Conservation (phyloP, 2,888 invertebrate species). For the Euplagia quadripunctaria region DNA sequence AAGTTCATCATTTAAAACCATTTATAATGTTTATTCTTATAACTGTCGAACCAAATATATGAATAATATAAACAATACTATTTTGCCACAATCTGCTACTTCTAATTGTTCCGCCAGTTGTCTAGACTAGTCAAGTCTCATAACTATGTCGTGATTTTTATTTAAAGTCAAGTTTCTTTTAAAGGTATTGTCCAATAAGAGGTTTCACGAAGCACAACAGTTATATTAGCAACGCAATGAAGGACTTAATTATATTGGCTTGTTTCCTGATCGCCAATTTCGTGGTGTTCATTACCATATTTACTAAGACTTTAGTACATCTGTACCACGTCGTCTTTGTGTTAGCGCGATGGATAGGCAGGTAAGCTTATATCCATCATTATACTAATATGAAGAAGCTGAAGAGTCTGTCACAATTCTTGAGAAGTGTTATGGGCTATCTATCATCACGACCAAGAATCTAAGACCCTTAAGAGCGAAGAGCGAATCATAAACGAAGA, state of each 20-base stretch:
- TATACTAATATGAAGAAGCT: not conserved
- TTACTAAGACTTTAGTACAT: slow-evolving; percentile 51
- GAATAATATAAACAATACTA: not conserved
- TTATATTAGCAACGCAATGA: slow-evolving; percentile 39
- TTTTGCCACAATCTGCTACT: not conserved
- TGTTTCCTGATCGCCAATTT: slow-evolving; percentile 63
- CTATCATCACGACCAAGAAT: too few species aligned
- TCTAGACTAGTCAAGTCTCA: not conserved
- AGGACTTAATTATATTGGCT: slow-evolving; percentile 51
- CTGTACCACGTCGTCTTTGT: slow-evolving; percentile 32
- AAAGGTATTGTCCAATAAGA: slow-evolving; percentile 60
- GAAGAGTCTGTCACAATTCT: too few species aligned
- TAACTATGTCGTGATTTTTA: not conserved
- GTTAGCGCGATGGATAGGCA: slow-evolving; percentile 38
- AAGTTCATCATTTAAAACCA: too few species aligned
- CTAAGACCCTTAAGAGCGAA: too few species aligned
- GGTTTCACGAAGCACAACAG: slow-evolving; percentile 38
- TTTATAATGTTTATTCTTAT: too few species aligned
- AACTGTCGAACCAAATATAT: too few species aligned
- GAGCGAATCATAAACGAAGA: too few species aligned
- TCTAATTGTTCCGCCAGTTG: not conserved
- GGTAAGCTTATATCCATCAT: slow-evolving; percentile 30
- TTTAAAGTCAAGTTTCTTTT: slow-evolving; percentile 5
- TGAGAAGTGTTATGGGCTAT: too few species aligned
- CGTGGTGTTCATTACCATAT: slow-evolving; percentile 56